phyloP scores from a whole-genome alignment of 2,113 vertebrate genomes.

The Poeciliopsis occidentalis region DNA sequence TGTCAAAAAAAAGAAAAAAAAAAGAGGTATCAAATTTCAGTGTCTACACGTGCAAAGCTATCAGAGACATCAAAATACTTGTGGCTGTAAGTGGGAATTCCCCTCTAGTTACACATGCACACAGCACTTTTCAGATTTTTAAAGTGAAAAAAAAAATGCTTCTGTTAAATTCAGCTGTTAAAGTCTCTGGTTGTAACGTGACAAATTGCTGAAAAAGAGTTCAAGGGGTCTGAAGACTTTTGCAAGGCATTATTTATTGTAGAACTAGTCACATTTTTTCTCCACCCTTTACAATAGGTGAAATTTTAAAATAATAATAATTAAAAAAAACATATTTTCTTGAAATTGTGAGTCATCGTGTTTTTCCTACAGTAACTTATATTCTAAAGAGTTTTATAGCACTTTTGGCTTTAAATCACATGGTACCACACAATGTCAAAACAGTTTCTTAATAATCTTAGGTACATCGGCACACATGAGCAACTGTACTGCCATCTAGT shows the following conservation, averaged over 20 bases:
- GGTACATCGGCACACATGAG: not conserved
- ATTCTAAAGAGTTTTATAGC: not conserved
- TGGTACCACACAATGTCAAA: not conserved
- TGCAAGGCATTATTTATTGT: not conserved
- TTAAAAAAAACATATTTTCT: no score
- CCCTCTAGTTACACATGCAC: no score
- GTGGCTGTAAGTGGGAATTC: no score
- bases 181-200: not conserved
- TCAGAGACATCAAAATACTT: no score
- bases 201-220: not conserved
- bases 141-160: no score
- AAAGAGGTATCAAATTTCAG: no score
- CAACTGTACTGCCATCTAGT: constrained; percentile 58
- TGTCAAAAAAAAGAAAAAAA: no score
- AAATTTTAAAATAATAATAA: not conserved
- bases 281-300: not conserved
- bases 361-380: no score
- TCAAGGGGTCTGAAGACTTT: not conserved
- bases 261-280: not conserved
- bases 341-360: no score
- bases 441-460: not conserved
- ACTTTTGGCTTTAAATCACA: not conserved
- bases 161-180: no score
- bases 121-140: no score
- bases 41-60: no score